phyloP scores from a whole-genome alignment of 1,140 invertebrate species.

The Battus philenor region DNA sequence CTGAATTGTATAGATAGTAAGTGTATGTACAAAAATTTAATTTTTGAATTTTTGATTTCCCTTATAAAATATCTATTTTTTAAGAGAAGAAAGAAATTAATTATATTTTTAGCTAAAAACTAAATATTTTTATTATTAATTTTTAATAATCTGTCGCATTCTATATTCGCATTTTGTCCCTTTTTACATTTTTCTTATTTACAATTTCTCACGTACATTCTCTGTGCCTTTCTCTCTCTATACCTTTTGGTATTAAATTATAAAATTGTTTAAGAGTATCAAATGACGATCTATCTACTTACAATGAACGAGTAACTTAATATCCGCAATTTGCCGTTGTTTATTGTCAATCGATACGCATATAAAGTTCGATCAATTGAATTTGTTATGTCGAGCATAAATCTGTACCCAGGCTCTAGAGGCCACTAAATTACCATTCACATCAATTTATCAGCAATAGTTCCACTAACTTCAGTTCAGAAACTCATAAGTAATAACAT shows the following conservation, averaged over 20 bases:
- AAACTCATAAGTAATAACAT: slow-evolving; percentile 11
- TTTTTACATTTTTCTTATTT: too few relatives aligned
- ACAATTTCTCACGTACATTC: too few relatives aligned
- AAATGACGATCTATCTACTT: too few relatives aligned
- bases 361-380: background rate
- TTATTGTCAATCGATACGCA: background rate
- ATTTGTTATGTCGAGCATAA: background rate
- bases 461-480: slow-evolving; percentile 2
- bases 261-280: too few relatives aligned
- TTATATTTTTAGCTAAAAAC: background rate
- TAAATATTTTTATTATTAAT: too few relatives aligned
- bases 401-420: background rate
- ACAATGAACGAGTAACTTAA: too few relatives aligned
- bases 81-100: background rate
- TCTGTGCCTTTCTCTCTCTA: too few relatives aligned
- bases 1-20: slow-evolving; percentile 5
- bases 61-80: background rate
- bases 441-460: slow-evolving; percentile 13
- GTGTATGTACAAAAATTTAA: background rate
- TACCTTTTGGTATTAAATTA: too few relatives aligned
- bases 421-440: slow-evolving; percentile 12
- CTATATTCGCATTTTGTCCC: too few relatives aligned
- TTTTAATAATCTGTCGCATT: too few relatives aligned
- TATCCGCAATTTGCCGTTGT: background rate
- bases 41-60: background rate